A percentile compares a stretch with the other conserved stretches of the same genome.
Evolutionary conservation across 2,888 invertebrate species (phyloP).

Genomic region (Monopis laevigella): DNA sequence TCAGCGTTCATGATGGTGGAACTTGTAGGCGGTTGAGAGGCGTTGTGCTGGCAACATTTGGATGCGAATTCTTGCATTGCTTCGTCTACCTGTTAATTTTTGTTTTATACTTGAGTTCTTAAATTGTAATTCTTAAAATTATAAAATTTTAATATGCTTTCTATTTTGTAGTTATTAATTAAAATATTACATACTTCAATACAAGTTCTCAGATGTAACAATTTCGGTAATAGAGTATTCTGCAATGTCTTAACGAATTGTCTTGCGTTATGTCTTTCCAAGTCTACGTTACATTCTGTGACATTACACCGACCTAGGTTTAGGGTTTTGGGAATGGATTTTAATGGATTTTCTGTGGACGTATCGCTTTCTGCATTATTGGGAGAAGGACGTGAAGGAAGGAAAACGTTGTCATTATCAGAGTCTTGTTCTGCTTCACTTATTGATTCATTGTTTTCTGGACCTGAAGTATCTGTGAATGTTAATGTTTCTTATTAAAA

Average conservation of each 20-base stretch:
- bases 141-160: too few species aligned
- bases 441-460: constrained; percentile 69
- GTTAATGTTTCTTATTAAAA: not conserved
- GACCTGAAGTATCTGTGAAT: constrained; percentile 67
- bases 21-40: constrained; percentile 69
- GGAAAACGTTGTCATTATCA: constrained; percentile 58
- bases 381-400: constrained; percentile 44
- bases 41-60: constrained; percentile 84
- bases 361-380: constrained; percentile 28
- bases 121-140: too few species aligned
- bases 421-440: constrained; percentile 60
- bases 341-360: constrained; percentile 32
- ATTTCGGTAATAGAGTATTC: constrained; percentile 77
- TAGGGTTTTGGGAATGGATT: constrained; percentile 50
- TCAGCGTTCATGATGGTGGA: constrained; percentile 92
- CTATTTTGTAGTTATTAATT: not conserved
- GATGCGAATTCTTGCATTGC: constrained; percentile 93
- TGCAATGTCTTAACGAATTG: constrained; percentile 83
- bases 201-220: constrained; percentile 79
- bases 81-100: constrained; percentile 75
- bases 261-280: constrained; percentile 86
- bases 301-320: constrained; percentile 58
- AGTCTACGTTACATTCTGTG: constrained; percentile 78
- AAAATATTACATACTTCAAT: constrained; percentile 68
- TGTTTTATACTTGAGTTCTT: too few species aligned